These are phyloP conservation scores for Thera obeliscata DNA, from an alignment of 2,888 invertebrate genomes.

Conservation along the genomic window DNA sequence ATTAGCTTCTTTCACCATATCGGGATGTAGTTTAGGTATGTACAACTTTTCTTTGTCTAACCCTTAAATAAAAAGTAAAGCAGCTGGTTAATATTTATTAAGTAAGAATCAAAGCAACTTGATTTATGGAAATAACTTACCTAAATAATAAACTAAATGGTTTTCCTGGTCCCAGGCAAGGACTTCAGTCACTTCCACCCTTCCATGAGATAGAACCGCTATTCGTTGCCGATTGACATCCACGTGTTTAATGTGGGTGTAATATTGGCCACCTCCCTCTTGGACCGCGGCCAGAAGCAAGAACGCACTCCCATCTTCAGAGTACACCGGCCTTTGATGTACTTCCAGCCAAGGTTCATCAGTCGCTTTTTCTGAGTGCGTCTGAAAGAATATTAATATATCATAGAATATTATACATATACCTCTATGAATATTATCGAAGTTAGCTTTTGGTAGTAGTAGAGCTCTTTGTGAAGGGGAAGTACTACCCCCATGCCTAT, in stretches of 20 bases:
- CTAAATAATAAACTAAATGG: conserved; percentile 91
- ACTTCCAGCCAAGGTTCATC: conserved; percentile 95
- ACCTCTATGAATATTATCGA: no score
- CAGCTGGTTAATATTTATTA: conserved; percentile 35
- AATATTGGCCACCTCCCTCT: conserved; percentile 93
- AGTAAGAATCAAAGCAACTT: conserved; percentile 15
- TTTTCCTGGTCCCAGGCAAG: conserved; percentile 93
- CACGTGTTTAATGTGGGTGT: conserved; percentile 94
- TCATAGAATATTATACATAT: no score
- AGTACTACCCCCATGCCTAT: no score
- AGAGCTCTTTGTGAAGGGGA: no score
- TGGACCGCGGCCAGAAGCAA: conserved; percentile 92
- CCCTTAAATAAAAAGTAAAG: conserved; percentile 66
- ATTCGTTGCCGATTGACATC: conserved; percentile 92
- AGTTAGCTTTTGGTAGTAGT: no score
- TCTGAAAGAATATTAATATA: conserved; percentile 71
- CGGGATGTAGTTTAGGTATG: conserved; percentile 72
- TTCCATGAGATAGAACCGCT: conserved; percentile 93
- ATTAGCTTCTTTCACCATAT: conserved; percentile 72
- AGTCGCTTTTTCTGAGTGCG: conserved; percentile 92
- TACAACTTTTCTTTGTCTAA: conserved; percentile 67
- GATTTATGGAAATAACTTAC: conserved; percentile 49
- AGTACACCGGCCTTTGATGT: conserved; percentile 92
- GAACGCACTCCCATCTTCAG: conserved; percentile 93
- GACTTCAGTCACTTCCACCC: conserved; percentile 92